Conservation (phyloP, 2,888 invertebrate species). For the Anthrax anthrax region DNA sequence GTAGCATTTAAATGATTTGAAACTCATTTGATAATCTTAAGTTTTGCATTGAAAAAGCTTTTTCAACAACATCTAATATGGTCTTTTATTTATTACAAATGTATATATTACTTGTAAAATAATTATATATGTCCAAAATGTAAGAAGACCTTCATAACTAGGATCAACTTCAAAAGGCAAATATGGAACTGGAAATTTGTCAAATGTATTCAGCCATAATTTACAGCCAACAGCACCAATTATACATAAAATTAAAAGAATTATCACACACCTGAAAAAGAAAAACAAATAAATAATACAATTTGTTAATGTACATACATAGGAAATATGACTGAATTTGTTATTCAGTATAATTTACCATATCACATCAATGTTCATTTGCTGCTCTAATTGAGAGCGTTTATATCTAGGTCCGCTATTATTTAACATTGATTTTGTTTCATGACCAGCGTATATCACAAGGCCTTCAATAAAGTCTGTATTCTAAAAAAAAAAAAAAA, state of each 20-base stretch:
- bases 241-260: slow-evolving; percentile 76
- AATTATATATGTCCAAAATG: slow-evolving; percentile 93
- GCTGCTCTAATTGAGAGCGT: slow-evolving; percentile 77
- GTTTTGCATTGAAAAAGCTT: too few species aligned
- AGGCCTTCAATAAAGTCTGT: slow-evolving; percentile 94
- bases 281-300: neutral
- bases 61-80: too few species aligned
- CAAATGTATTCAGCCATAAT: slow-evolving; percentile 51
- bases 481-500: slow-evolving; percentile 42
- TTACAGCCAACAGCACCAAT: slow-evolving; percentile 85
- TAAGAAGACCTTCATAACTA: slow-evolving; percentile 62
- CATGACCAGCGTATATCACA: slow-evolving; percentile 92
- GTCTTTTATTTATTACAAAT: too few species aligned
- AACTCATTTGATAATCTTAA: too few species aligned
- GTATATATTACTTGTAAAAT: slow-evolving; percentile 85
- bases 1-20: too few species aligned
- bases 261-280: slow-evolving; percentile 57
- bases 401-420: slow-evolving; percentile 92
- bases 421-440: slow-evolving; percentile 96
- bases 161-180: slow-evolving; percentile 47
- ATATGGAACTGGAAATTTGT: slow-evolving; percentile 47
- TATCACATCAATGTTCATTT: slow-evolving; percentile 91
- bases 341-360: slow-evolving; percentile 59
- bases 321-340: neutral
- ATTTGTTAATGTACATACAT: too few species aligned